Conservation (phyloP, 2,888 invertebrate genomes). For the Dendrolimus pini region DNA sequence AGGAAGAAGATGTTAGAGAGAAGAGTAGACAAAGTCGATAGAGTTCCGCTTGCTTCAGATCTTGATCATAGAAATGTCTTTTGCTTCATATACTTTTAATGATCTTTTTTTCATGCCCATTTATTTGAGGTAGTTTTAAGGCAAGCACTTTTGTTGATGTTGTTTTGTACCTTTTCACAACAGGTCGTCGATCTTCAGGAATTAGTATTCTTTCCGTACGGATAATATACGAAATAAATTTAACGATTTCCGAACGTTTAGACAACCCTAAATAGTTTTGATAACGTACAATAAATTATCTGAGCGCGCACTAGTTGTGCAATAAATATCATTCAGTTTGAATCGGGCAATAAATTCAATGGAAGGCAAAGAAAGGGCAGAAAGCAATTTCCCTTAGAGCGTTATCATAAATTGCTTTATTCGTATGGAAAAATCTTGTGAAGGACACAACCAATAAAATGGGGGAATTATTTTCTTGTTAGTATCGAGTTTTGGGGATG, state of each 20-base stretch:
- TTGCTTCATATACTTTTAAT: too few relatives aligned
- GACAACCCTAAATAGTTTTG: conserved; percentile 2
- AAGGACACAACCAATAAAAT: conserved; percentile 55
- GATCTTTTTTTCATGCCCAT: too few relatives aligned
- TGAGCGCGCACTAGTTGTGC: conserved; percentile 28
- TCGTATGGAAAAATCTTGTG: conserved; percentile 67
- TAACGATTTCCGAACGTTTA: not conserved
- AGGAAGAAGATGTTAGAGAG: too few relatives aligned
- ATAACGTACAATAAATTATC: conserved; percentile 13
- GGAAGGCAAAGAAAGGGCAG: conserved; percentile 51
- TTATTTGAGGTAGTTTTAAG: too few relatives aligned
- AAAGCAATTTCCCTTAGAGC: conserved; percentile 60
- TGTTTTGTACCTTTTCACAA: too few relatives aligned
- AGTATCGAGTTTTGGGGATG: conserved; percentile 1
- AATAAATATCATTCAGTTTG: conserved; percentile 59
- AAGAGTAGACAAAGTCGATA: too few relatives aligned
- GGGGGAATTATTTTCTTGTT: conserved; percentile 33
- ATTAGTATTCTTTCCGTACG: too few relatives aligned
- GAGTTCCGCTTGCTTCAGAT: too few relatives aligned
- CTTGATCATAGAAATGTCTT: too few relatives aligned
- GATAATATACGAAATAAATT: too few relatives aligned
- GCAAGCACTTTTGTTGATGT: too few relatives aligned
- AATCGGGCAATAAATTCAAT: conserved; percentile 64
- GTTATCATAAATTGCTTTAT: conserved; percentile 70
- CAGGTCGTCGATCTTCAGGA: too few relatives aligned